Percentiles rank a stretch among this genome's conserved stretches.
Conservation (phyloP, 2,888 invertebrate species). For the Octonoba sinensis region DNA sequence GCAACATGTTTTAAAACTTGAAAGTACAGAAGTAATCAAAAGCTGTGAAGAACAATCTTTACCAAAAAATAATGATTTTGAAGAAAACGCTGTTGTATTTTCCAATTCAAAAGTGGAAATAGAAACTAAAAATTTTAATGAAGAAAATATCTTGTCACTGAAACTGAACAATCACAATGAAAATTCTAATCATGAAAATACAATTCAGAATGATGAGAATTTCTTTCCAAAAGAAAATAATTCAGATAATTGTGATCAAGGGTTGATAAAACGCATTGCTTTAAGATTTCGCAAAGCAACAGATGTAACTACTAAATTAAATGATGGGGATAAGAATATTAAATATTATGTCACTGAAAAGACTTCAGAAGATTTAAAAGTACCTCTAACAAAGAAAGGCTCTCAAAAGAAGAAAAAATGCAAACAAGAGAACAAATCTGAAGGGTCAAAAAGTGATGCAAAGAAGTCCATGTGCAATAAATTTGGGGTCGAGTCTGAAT, state of each 20-base stretch:
- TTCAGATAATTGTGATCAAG: slow-evolving; percentile 17
- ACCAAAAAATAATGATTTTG: too few species aligned
- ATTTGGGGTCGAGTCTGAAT: slow-evolving; percentile 41
- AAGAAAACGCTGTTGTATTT: too few species aligned
- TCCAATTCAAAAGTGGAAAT: too few species aligned
- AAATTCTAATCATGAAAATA: slow-evolving; percentile 46
- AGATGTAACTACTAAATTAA: slow-evolving; percentile 7
- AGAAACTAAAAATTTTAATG: neutral
- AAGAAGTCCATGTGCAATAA: slow-evolving; percentile 18
- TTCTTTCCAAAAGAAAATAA: slow-evolving; percentile 19
- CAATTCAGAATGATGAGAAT: slow-evolving; percentile 35
- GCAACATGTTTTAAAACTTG: too few species aligned
- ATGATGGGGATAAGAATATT: slow-evolving; percentile 17
- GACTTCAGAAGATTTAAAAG: slow-evolving; percentile 5
- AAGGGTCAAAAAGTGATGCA: neutral
- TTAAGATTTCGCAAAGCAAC: slow-evolving; percentile 37
- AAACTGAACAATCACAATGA: slow-evolving; percentile 27
- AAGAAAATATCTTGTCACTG: slow-evolving; percentile 16
- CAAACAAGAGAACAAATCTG: slow-evolving; percentile 20
- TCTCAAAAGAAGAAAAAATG: slow-evolving; percentile 33
- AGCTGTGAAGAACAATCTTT: too few species aligned
- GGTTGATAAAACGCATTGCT: slow-evolving; percentile 20
- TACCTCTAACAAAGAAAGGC: slow-evolving; percentile 13
- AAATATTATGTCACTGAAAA: slow-evolving; percentile 24
- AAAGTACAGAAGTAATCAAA: too few species aligned